Conservation (phyloP, 2,888 invertebrate genomes). For the Athripsodes cinereus region DNA sequence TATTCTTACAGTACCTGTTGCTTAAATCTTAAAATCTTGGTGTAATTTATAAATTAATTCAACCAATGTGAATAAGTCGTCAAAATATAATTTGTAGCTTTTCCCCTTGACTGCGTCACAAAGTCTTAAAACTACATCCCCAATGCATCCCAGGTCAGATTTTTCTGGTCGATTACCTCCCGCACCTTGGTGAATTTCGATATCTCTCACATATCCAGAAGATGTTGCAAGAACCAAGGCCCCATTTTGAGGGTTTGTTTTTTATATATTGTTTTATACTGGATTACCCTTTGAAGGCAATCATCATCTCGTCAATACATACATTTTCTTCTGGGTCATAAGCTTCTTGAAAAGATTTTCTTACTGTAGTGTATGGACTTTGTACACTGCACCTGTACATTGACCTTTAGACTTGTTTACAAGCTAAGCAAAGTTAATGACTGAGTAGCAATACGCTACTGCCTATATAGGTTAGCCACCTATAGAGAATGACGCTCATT, state of each 20-base stretch:
- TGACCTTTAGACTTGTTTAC: no score
- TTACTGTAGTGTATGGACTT: no score
- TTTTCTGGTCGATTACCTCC: constrained; percentile 1
- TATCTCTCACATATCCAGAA: constrained; percentile 27
- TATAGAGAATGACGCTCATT: no score
- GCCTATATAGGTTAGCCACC: no score
- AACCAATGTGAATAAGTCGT: constrained; percentile 2
- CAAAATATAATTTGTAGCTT: constrained; percentile 4
- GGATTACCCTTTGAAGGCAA: constrained; percentile 30
- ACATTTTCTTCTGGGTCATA: not conserved
- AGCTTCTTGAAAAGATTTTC: constrained; percentile 3
- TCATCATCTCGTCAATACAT: constrained; percentile 31
- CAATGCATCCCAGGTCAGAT: not conserved
- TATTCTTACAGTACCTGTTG: constrained; percentile 2
- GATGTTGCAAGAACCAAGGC: constrained; percentile 18
- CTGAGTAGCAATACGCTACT: no score
- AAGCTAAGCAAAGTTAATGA: no score
- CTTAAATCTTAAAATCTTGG: not conserved
- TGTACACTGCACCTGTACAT: no score
- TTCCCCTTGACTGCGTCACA: constrained; percentile 2
- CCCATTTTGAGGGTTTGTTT: constrained; percentile 31
- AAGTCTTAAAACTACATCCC: not conserved
- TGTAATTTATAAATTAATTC: constrained; percentile 5
- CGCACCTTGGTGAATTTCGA: constrained; percentile 30
- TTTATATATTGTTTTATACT: constrained; percentile 30